Percentiles rank a stretch among this genome's conserved stretches.
phyloP scores from a whole-genome alignment of 2,113 vertebrate species.

The Rhea pennata region DNA sequence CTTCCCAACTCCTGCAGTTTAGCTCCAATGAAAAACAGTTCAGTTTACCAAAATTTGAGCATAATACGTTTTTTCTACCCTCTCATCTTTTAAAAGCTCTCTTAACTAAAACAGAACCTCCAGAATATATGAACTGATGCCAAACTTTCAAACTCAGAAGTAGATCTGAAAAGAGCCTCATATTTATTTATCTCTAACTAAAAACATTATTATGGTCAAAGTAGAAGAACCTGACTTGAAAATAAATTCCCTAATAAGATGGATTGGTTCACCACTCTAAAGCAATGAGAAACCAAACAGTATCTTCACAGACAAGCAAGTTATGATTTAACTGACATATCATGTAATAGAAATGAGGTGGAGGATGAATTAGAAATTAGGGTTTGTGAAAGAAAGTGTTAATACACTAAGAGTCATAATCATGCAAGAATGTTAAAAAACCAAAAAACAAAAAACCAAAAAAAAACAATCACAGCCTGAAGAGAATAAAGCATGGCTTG shows the following conservation, averaged over 20 bases:
- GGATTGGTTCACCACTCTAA: slow-evolving; percentile 17
- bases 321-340: neutral
- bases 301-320: neutral
- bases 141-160: neutral
- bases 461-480: neutral
- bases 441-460: too few relatives aligned
- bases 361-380: neutral
- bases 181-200: neutral
- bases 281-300: slow-evolving; percentile 66
- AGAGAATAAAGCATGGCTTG: neutral
- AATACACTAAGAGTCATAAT: slow-evolving; percentile 22
- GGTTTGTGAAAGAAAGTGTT: neutral
- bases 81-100: neutral
- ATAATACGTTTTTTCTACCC: neutral
- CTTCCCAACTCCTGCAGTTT: neutral
- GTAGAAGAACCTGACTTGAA: neutral
- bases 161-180: neutral
- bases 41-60: neutral
- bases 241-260: neutral
- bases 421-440: slow-evolving; percentile 43
- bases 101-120: neutral
- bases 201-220: neutral
- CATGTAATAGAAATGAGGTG: neutral
- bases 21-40: neutral
- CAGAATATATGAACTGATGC: neutral